Evolutionary conservation across 2,797 vertebrate species (phyloP).

Genomic region (Helostoma temminkii): DNA sequence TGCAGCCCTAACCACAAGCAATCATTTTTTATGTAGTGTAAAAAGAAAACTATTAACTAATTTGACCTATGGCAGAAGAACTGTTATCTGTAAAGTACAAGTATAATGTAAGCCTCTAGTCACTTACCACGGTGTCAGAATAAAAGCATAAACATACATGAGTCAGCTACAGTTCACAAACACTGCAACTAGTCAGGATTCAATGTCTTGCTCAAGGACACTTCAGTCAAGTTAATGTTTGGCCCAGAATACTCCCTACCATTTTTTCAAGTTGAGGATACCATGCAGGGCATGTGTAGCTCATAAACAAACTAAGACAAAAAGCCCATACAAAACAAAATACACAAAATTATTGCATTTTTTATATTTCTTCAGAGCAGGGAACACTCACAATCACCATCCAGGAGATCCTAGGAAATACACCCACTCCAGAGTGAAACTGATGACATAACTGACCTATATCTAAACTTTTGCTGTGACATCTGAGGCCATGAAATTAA

Average conservation of each 20-base stretch:
- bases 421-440: constrained; percentile 29
- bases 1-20: no score
- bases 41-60: not conserved
- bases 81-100: constrained; percentile 21
- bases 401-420: constrained; percentile 41
- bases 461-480: constrained; percentile 42
- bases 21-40: not conserved
- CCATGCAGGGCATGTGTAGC: constrained; percentile 2
- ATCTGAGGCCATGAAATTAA: constrained; percentile 49
- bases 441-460: constrained; percentile 56
- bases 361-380: constrained; percentile 12
- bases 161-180: not conserved
- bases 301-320: constrained; percentile 8
- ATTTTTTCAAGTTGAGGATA: not conserved
- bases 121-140: not conserved
- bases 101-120: not conserved
- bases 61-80: not conserved
- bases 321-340: constrained; percentile 20
- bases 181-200: constrained; percentile 2
- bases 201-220: constrained; percentile 23
- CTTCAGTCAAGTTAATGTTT: constrained; percentile 20
- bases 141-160: not conserved
- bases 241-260: not conserved
- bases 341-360: not conserved
- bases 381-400: constrained; percentile 31